A percentile compares a stretch with the other conserved stretches of the same genome.
These are phyloP conservation scores for Muscidifurax raptorellus DNA, from an alignment of 1,140 invertebrate genomes.

Conservation along the genomic window DNA sequence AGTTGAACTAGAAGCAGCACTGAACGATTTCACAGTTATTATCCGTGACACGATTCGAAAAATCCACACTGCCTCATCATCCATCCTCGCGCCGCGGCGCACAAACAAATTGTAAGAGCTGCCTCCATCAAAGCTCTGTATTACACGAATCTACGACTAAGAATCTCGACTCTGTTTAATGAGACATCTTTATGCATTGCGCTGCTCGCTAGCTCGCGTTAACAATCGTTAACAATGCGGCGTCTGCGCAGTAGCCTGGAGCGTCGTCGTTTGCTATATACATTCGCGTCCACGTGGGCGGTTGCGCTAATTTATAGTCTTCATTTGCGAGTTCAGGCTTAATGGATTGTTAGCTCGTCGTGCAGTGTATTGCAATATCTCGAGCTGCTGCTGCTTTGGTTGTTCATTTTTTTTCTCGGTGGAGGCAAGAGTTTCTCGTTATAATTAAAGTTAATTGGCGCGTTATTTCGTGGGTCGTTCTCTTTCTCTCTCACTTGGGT, in stretches of 20 bases:
- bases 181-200: slow-evolving; percentile 54
- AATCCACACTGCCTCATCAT: not conserved
- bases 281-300: slow-evolving; percentile 47
- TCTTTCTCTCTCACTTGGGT: not conserved
- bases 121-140: not conserved
- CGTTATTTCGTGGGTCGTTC: not conserved
- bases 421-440: slow-evolving; percentile 35
- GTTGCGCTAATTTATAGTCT: slow-evolving; percentile 51
- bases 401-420: not conserved
- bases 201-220: slow-evolving; percentile 22
- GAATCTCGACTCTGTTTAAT: slow-evolving; percentile 51
- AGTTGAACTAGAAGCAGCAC: no score
- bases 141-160: slow-evolving; percentile 3
- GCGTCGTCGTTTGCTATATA: not conserved
- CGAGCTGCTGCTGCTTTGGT: not conserved
- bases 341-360: slow-evolving; percentile 50
- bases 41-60: not conserved
- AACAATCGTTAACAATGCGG: slow-evolving; percentile 50
- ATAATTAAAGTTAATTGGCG: slow-evolving; percentile 53
- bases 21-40: not conserved
- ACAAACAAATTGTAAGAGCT: no score
- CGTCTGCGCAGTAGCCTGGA: not conserved
- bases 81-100: no score
- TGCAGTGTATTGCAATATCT: slow-evolving; percentile 46
- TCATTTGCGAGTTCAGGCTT: slow-evolving; percentile 43